phyloP scores from a whole-genome alignment of 2,888 invertebrate species.

The Drosophila sordidula region DNA sequence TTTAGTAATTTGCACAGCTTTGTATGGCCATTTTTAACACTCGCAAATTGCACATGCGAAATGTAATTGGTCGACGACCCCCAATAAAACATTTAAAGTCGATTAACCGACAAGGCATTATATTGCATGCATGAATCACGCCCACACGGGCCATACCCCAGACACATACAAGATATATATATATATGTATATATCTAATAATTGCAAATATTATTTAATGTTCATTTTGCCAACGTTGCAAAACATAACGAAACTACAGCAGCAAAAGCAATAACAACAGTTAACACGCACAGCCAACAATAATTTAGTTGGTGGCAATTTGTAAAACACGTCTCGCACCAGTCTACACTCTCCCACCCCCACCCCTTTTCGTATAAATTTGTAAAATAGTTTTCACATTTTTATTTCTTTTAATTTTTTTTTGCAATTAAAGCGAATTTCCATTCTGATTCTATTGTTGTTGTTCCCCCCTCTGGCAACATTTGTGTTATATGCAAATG shows the following conservation, averaged over 20 bases:
- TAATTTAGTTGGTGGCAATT: conserved; percentile 17
- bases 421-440: conserved; percentile 33
- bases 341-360: neutral
- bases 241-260: conserved; percentile 2
- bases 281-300: conserved; percentile 14
- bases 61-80: conserved; percentile 12
- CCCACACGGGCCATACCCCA: conserved; percentile 1
- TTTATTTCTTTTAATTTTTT: neutral
- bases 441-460: conserved; percentile 20
- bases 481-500: conserved; percentile 39
- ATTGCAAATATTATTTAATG: conserved; percentile 40
- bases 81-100: conserved; percentile 38
- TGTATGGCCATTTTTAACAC: conserved; percentile 13
- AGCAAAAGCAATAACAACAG: conserved; percentile 3
- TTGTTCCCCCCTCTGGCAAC: neutral
- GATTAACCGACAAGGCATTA: conserved; percentile 36
- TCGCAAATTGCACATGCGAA: conserved; percentile 19
- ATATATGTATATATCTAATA: conserved; percentile 21
- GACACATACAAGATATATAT: neutral
- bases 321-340: conserved; percentile 7
- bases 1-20: conserved; percentile 7
- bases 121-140: conserved; percentile 12
- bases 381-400: conserved; percentile 20
- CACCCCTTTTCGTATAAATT: neutral
- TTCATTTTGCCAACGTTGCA: conserved; percentile 28